Evolutionary conservation across 2,888 invertebrate genomes (phyloP).

Genomic region (Epiblema foenella): DNA sequence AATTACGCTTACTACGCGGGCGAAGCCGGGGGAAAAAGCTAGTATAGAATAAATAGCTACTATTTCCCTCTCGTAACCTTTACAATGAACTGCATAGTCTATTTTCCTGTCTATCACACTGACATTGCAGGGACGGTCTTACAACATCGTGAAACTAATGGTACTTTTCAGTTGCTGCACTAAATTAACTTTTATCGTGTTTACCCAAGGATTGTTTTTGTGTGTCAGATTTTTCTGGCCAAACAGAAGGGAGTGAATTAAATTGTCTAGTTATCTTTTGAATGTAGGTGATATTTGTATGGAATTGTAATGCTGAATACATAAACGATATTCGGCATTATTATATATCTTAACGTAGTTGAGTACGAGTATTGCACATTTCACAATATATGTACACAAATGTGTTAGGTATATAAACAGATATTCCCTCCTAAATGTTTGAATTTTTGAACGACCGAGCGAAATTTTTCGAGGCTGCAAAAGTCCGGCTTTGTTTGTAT

Average conservation of each 20-base stretch:
- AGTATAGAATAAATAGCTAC: background rate
- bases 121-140: slow-evolving; percentile 23
- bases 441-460: no score
- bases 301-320: slow-evolving; percentile 1
- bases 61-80: slow-evolving; percentile 16
- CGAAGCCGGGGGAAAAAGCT: no score
- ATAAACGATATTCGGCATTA: background rate
- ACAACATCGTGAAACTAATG: slow-evolving; percentile 30
- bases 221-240: background rate
- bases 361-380: background rate
- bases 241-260: slow-evolving; percentile 12
- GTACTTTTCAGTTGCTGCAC: background rate
- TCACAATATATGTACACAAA: no score
- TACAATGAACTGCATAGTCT: slow-evolving; percentile 13
- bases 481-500: no score
- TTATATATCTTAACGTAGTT: background rate
- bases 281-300: slow-evolving; percentile 11
- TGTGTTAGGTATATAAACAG: no score
- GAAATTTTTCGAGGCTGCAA: no score
- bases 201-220: slow-evolving; percentile 4
- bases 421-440: no score
- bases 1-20: no score
- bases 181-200: background rate
- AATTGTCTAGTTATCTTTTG: background rate
- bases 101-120: slow-evolving; percentile 26